phyloP scores from a whole-genome alignment of 2,113 vertebrate genomes.

The Macaca nemestrina region DNA sequence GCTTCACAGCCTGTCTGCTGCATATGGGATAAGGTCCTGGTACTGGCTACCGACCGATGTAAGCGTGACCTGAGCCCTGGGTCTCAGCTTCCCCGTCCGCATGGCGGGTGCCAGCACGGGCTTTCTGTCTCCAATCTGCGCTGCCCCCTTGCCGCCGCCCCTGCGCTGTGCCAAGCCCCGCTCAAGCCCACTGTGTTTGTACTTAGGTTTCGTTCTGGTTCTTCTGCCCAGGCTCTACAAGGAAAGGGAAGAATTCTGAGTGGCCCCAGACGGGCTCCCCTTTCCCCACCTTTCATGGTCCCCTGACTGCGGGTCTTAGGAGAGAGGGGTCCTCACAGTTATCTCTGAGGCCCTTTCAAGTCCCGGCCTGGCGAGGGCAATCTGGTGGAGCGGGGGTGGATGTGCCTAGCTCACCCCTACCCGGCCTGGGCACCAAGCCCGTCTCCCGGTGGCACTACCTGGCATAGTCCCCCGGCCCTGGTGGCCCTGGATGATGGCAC shows the following conservation, averaged over 20 bases:
- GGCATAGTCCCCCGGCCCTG: not conserved
- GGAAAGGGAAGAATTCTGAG: not conserved
- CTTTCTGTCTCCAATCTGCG: too few relatives aligned
- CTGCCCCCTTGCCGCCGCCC: not conserved
- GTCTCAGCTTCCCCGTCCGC: not conserved
- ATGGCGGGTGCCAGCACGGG: too few relatives aligned
- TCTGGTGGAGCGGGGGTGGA: not conserved
- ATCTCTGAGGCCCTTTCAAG: accelerated
- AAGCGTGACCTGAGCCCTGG: not conserved
- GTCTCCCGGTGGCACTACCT: not conserved
- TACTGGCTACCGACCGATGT: accelerated
- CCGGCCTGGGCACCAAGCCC: not conserved
- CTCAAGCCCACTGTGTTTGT: not conserved
- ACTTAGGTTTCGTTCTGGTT: not conserved
- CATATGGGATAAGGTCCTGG: not conserved
- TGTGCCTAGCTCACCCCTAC: not conserved
- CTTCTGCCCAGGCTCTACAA: not conserved
- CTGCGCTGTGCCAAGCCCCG: not conserved
- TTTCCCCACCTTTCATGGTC: not conserved
- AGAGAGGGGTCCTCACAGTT: not conserved
- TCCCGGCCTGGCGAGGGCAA: not conserved
- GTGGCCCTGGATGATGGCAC: not conserved
- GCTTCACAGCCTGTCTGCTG: accelerated
- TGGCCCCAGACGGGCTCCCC: not conserved
- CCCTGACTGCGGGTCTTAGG: not conserved